These are phyloP conservation scores for Tachina lurida DNA, from an alignment of 2,888 invertebrate genomes.

Conservation along the genomic window DNA sequence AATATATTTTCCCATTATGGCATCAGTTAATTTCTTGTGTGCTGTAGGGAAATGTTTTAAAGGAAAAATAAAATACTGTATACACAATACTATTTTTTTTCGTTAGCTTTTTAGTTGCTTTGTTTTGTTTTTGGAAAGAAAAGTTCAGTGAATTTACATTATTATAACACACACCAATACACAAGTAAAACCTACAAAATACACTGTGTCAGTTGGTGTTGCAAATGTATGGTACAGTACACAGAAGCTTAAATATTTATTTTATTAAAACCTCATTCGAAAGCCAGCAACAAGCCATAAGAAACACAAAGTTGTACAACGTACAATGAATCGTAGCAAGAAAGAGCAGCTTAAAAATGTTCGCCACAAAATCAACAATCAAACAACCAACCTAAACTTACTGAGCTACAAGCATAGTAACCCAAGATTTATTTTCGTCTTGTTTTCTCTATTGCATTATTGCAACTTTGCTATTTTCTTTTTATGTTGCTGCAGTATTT, in stretches of 20 bases:
- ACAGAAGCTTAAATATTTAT: slow-evolving; percentile 65
- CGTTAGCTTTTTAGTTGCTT: slow-evolving; percentile 7
- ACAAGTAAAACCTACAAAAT: slow-evolving; percentile 19
- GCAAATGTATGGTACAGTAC: slow-evolving; percentile 1
- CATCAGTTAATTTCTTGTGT: slow-evolving; percentile 63
- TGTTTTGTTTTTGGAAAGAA: slow-evolving; percentile 51
- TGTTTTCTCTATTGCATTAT: background rate
- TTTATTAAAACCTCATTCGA: slow-evolving; percentile 42
- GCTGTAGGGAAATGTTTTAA: slow-evolving; percentile 48
- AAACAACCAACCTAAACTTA: slow-evolving; percentile 58
- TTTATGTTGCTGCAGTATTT: slow-evolving; percentile 26
- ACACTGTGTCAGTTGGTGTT: background rate
- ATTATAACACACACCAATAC: slow-evolving; percentile 33
- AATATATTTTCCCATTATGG: slow-evolving; percentile 70
- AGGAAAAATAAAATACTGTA: background rate
- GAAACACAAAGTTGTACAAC: slow-evolving; percentile 21
- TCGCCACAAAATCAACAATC: slow-evolving; percentile 10
- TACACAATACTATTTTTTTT: slow-evolving; percentile 13
- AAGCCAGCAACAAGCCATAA: slow-evolving; percentile 11
- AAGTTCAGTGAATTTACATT: slow-evolving; percentile 67
- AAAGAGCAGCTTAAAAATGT: slow-evolving; percentile 45
- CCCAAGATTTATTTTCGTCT: slow-evolving; percentile 56
- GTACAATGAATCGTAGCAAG: background rate
- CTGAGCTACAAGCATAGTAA: slow-evolving; percentile 68
- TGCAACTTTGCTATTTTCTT: slow-evolving; percentile 9